Conservation (phyloP, 2,797 vertebrate genomes). For the Kryptopterus vitreolus region DNA sequence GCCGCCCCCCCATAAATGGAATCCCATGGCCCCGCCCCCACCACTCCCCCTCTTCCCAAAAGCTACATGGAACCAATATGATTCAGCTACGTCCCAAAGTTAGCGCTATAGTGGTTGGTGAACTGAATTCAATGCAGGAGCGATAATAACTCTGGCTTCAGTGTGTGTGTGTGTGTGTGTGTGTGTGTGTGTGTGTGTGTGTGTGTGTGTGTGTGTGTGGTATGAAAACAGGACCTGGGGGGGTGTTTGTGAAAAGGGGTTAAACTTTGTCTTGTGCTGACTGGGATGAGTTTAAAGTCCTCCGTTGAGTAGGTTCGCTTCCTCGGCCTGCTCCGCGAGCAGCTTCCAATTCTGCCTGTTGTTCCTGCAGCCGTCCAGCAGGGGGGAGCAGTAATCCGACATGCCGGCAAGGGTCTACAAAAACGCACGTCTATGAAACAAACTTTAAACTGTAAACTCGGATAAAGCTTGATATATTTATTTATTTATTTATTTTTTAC, state of each 20-base stretch:
- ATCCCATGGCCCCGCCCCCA: no score
- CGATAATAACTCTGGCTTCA: neutral
- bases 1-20: no score
- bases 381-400: conserved; percentile 85
- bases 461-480: neutral
- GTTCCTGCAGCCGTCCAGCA: conserved; percentile 91
- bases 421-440: neutral
- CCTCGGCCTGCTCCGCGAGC: conserved; percentile 87
- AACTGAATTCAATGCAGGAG: conserved; percentile 11
- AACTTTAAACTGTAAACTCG: neutral
- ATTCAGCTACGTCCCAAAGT: conserved; percentile 29
- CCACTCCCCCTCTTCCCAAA: neutral
- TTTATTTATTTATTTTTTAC: no score
- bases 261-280: conserved; percentile 45
- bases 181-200: no score
- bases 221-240: conserved; percentile 49
- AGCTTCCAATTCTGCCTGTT: conserved; percentile 93
- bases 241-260: conserved; percentile 63
- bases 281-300: conserved; percentile 60
- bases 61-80: conserved; percentile 36
- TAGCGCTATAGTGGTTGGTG: neutral
- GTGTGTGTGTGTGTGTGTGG: no score
- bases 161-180: no score
- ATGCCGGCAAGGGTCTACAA: conserved; percentile 84
- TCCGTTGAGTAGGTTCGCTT: conserved; percentile 75